Conservation (phyloP, 2,797 vertebrate genomes). For the Pseudochirops corinnae region DNA sequence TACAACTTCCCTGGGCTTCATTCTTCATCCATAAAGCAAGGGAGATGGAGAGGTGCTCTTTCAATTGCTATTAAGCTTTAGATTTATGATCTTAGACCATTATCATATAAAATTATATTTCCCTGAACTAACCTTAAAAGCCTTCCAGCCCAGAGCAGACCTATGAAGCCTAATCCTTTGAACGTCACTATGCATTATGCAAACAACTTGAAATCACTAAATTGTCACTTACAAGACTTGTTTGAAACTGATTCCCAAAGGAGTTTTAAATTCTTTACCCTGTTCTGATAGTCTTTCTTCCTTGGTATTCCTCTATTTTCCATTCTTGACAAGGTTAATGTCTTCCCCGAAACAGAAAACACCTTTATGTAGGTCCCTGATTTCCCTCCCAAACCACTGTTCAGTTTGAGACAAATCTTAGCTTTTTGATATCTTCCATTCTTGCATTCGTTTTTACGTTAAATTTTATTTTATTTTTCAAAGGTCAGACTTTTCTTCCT, state of each 20-base stretch:
- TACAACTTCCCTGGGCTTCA: neutral
- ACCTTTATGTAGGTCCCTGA: neutral
- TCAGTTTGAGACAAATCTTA: neutral
- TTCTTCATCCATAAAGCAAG: neutral
- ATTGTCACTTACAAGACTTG: neutral
- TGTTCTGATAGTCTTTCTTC: neutral
- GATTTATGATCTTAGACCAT: slow-evolving; percentile 2
- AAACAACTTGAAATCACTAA: slow-evolving; percentile 5
- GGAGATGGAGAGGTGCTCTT: neutral
- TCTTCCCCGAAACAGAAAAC: neutral
- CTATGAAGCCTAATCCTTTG: neutral
- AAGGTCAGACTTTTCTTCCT: neutral
- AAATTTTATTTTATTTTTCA: neutral
- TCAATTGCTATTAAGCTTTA: neutral
- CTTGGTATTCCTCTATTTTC: neutral
- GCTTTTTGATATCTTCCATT: neutral
- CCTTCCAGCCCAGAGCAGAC: neutral
- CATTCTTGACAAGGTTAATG: neutral
- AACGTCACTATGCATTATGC: neutral
- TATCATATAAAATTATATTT: slow-evolving; percentile 10
- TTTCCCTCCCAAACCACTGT: neutral
- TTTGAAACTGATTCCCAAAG: slow-evolving; percentile 10
- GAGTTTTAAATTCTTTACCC: neutral
- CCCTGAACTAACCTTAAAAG: neutral
- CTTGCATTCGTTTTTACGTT: neutral